Percentiles rank a stretch among this genome's conserved stretches.
phyloP scores from a whole-genome alignment of 2,888 invertebrate species.

The Heterodera filipjevi region DNA sequence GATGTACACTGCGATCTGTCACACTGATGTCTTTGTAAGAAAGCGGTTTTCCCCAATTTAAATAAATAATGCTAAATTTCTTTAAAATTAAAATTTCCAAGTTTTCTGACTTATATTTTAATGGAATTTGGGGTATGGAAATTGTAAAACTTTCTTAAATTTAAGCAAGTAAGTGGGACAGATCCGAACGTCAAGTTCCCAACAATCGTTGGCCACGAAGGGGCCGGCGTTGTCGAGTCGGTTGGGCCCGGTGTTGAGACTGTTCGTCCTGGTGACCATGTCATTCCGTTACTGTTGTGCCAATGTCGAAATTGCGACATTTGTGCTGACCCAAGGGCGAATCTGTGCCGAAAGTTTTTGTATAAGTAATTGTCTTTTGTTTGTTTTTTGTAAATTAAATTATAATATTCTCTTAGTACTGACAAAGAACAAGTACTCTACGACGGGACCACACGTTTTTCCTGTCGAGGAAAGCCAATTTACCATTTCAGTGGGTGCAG shows the following conservation, averaged over 20 bases:
- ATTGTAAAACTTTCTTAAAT: slow-evolving; percentile 67
- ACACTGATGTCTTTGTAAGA: background rate
- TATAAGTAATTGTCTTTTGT: background rate
- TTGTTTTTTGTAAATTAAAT: too few species aligned
- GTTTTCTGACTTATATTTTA: background rate
- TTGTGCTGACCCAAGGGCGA: slow-evolving; percentile 91
- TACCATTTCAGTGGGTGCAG: slow-evolving; percentile 19
- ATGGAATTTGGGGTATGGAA: background rate
- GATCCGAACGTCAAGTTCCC: slow-evolving; percentile 76
- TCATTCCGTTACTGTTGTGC: slow-evolving; percentile 91
- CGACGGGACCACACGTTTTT: slow-evolving; percentile 17
- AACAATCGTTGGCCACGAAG: slow-evolving; percentile 92
- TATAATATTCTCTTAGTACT: background rate
- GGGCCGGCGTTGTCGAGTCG: slow-evolving; percentile 90
- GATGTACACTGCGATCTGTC: background rate
- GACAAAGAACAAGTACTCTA: background rate
- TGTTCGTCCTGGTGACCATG: slow-evolving; percentile 69
- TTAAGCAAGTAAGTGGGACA: background rate
- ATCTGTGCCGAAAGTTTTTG: slow-evolving; percentile 81
- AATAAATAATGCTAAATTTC: too few species aligned
- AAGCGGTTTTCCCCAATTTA: too few species aligned
- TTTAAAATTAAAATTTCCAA: too few species aligned
- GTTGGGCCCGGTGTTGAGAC: slow-evolving; percentile 74
- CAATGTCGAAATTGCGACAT: slow-evolving; percentile 95
- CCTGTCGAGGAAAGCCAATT: slow-evolving; percentile 6